These are phyloP conservation scores for Macquaria australasica DNA, from an alignment of 2,113 vertebrate genomes.

Conservation along the genomic window DNA sequence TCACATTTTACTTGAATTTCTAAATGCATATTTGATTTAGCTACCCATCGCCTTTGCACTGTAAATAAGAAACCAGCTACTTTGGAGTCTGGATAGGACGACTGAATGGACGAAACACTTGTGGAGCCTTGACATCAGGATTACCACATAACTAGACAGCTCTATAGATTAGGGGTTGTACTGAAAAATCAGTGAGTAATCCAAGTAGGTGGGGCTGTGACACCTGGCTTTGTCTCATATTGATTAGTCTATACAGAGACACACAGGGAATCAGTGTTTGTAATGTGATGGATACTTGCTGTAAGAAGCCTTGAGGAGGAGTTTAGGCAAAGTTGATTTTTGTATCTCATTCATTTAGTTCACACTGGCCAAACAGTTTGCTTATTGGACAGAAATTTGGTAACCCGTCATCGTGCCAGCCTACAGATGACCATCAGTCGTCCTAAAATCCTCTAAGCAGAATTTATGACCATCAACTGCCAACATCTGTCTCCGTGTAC, in stretches of 20 bases:
- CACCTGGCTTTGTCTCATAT: neutral
- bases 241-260: neutral
- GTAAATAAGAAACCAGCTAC: neutral
- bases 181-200: constrained; percentile 5
- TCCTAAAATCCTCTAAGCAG: neutral
- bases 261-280: neutral
- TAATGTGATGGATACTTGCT: neutral
- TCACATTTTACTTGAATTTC: neutral
- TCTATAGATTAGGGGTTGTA: constrained; percentile 10
- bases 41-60: neutral
- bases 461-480: neutral
- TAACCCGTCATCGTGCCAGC: neutral
- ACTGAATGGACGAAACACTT: constrained; percentile 23
- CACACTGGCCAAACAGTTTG: neutral
- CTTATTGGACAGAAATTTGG: neutral
- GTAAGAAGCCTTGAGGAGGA: neutral
- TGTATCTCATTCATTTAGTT: neutral
- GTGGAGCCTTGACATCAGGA: constrained; percentile 13
- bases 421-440: constrained; percentile 12
- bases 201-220: neutral
- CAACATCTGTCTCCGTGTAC: neutral
- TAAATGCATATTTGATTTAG: neutral
- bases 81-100: neutral
- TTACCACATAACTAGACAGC: constrained; percentile 26
- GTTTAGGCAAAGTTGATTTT: neutral